Evolutionary conservation across 2,797 vertebrate genomes (phyloP).

Genomic region (Leontopithecus rosalia): DNA sequence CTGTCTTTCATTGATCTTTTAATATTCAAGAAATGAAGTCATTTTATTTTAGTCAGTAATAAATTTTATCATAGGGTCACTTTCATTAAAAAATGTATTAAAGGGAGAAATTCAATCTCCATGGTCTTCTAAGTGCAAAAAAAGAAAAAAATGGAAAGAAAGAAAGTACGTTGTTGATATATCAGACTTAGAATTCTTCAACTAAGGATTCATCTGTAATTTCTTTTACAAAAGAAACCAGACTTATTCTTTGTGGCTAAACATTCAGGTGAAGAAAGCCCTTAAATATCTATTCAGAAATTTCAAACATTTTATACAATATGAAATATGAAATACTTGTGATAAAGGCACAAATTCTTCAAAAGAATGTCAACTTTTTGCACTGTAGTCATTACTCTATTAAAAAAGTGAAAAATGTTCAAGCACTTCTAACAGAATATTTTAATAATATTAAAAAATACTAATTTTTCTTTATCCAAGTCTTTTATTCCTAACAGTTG

Average conservation of each 20-base stretch:
- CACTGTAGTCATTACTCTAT: not conserved
- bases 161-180: not conserved
- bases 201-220: constrained; percentile 21
- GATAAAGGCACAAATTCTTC: constrained; percentile 16
- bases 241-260: constrained; percentile 41
- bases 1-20: constrained; percentile 9
- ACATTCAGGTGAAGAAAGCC: constrained; percentile 12
- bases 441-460: not conserved
- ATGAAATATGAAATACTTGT: not conserved
- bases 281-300: constrained; percentile 14
- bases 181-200: constrained; percentile 16
- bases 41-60: constrained; percentile 39
- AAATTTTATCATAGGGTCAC: constrained; percentile 41
- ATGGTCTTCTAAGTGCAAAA: constrained; percentile 7
- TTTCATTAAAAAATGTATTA: constrained; percentile 59
- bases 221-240: constrained; percentile 23
- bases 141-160: not conserved
- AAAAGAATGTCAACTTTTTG: constrained; percentile 3
- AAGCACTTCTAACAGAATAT: not conserved
- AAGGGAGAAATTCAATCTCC: constrained; percentile 42
- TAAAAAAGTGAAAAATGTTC: not conserved
- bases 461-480: not conserved
- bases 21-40: constrained; percentile 24
- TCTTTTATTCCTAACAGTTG: not conserved
- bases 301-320: constrained; percentile 43